Conservation (phyloP, 2,797 vertebrate genomes). For the Acanthopagrus latus region DNA sequence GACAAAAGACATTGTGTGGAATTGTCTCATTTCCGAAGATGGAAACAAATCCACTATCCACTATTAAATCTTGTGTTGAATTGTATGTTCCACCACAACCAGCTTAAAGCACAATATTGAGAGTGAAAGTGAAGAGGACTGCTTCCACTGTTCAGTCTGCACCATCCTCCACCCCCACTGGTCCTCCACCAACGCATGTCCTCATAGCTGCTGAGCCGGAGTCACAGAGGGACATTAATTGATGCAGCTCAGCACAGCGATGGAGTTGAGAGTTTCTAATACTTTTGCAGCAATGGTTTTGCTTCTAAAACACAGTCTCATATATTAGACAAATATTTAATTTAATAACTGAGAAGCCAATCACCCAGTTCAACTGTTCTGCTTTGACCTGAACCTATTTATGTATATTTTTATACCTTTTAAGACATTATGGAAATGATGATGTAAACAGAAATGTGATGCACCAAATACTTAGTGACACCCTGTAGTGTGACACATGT, state of each 20-base stretch:
- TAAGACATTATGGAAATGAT: no score
- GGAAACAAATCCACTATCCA: no score
- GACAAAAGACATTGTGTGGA: background rate
- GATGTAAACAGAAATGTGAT: background rate
- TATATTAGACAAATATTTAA: no score
- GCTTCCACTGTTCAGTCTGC: background rate
- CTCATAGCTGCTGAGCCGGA: background rate
- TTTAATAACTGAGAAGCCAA: no score
- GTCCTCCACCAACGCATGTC: slow-evolving; percentile 18
- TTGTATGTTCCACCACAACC: no score
- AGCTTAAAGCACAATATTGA: no score
- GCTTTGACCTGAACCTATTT: no score
- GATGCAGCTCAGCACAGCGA: background rate
- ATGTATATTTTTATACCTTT: no score
- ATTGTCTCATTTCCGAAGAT: background rate
- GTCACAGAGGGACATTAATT: slow-evolving; percentile 1
- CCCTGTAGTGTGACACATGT: no score
- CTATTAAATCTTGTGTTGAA: background rate
- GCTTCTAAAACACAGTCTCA: no score
- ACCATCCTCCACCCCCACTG: background rate
- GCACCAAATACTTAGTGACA: background rate
- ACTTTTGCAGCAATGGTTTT: background rate
- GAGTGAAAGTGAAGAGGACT: background rate
- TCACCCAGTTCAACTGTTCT: no score
- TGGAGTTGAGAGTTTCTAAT: background rate